Base-by-base conservation (phyloP, 2,888 invertebrate species). In the Idaea straminata region DNA sequence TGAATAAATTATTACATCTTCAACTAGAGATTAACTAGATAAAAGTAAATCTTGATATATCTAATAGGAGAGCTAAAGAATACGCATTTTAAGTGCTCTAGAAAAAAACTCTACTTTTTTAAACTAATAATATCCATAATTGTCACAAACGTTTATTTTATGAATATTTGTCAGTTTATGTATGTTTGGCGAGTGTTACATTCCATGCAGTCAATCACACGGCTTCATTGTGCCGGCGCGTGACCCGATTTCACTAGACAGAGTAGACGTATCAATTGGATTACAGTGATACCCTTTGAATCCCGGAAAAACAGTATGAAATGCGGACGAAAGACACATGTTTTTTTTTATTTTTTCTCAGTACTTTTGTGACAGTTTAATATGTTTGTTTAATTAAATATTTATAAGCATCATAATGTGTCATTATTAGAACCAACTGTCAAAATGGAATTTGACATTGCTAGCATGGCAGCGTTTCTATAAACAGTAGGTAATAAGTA, bases 131-230 rank as follows among this genome's bases (percentile, higher is more conserved):
- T 47, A 5, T 4, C 4, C 47, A 47, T 3, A 36, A 36, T 36
- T 1, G 36, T 4, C 36, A 47, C 47, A 47, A 47, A 47, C 47
- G 47, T 5, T 7, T 47, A 47, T 47, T 47, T 4, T 47, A 13
- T 7, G 0, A 13, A 47, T 47, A 13, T 47, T 47, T 10, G 47
- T 47, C 47, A 47, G 47, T 47, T 13, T 47, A 47, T 47, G 47
- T 47, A 47, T 47, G 47, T 47, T 47, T 47, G 47, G 47, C 47
- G 47, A 47, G 47, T 47, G 47, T 47, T 47, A 47, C 47, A 47
- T 47, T 47, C 47, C 47, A 47, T 47, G 47, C 13, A 7, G 47
- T 47, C 47, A 47, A 47, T 47, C 47, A 47, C 10, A 47, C 13
- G 47, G 47, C 47, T 47, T 47, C 47, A 47, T 47, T 47, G 47